These are phyloP conservation scores for Philonicus albiceps DNA, from an alignment of 2,888 invertebrate species.

Conservation along the genomic window DNA sequence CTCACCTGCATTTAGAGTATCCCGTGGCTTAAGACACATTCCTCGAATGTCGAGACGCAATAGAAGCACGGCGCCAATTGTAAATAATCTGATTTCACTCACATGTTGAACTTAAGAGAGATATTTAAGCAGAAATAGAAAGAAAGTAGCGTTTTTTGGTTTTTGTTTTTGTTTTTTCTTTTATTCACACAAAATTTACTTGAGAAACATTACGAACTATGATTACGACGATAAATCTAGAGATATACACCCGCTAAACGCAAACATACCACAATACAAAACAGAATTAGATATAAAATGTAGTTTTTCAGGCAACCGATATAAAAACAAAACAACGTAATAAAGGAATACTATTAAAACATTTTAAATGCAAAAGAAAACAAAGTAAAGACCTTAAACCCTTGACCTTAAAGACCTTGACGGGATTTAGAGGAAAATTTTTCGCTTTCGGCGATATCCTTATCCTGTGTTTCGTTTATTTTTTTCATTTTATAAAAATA, in stretches of 20 bases:
- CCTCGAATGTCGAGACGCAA: conserved; percentile 9
- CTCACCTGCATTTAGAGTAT: conserved; percentile 9
- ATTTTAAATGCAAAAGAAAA: background rate
- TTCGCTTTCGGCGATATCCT: conserved; percentile 4
- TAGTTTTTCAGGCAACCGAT: background rate
- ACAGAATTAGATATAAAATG: background rate
- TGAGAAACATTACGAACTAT: background rate
- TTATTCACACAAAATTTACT: background rate
- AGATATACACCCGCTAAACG: background rate
- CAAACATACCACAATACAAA: background rate
- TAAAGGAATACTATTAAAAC: too few species aligned
- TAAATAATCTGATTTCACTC: conserved; percentile 24
- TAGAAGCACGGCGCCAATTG: conserved; percentile 10
- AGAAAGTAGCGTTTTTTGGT: background rate
- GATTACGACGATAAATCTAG: background rate
- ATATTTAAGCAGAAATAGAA: background rate
- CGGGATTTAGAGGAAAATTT: background rate
- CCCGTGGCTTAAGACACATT: conserved; percentile 5
- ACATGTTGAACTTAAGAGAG: conserved; percentile 23
- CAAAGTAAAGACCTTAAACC: background rate
- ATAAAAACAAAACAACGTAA: background rate
- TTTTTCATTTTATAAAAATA: background rate
- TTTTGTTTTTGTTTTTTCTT: too few species aligned
- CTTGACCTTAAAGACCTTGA: too few species aligned
- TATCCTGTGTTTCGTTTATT: background rate